phyloP scores from a whole-genome alignment of 2,888 invertebrate species.

The Ferrisia virgata region DNA sequence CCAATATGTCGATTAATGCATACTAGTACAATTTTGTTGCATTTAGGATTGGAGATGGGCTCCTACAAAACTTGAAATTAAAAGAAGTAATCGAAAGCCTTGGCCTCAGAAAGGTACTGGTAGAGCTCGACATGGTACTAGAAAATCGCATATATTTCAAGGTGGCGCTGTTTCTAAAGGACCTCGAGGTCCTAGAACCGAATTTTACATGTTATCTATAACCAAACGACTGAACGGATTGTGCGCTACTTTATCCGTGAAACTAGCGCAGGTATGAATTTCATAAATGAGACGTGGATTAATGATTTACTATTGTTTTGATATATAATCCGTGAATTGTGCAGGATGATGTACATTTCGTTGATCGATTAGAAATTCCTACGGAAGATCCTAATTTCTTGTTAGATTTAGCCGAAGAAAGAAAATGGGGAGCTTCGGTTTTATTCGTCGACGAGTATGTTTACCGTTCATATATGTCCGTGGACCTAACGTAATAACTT shows the following conservation, averaged over 20 bases:
- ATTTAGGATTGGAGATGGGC: constrained; percentile 69
- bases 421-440: constrained; percentile 96
- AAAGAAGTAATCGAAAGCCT: constrained; percentile 88
- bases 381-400: constrained; percentile 75
- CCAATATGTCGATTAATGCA: background rate
- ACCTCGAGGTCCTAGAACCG: constrained; percentile 82
- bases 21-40: background rate
- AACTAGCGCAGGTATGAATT: constrained; percentile 68
- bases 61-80: constrained; percentile 69
- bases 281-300: background rate
- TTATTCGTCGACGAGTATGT: constrained; percentile 89
- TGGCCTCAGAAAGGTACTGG: constrained; percentile 97
- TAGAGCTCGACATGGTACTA: constrained; percentile 85
- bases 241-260: constrained; percentile 78
- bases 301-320: background rate
- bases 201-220: constrained; percentile 91
- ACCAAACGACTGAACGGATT: constrained; percentile 74
- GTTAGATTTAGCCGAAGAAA: constrained; percentile 71
- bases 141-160: constrained; percentile 80
- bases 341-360: constrained; percentile 88
- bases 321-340: background rate
- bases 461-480: constrained; percentile 49
- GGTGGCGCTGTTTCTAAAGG: constrained; percentile 82
- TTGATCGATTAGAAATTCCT: constrained; percentile 82
- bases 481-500: background rate